Base-by-base conservation (phyloP, 1,140 invertebrate species). In the Archegozetes longisetosus region DNA sequence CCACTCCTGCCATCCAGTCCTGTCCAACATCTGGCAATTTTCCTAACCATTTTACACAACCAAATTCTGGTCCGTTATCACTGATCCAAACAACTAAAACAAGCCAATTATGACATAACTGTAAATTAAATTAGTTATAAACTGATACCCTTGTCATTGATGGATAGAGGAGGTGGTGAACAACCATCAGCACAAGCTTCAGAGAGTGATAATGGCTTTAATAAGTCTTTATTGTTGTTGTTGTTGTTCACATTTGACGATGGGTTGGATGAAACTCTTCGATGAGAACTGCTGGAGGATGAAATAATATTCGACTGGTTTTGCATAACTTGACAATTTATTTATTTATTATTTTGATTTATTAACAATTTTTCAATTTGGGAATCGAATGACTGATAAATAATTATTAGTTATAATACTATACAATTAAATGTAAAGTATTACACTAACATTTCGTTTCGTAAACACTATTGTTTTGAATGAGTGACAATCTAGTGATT, bases 21-120 rank as follows among this genome's bases (percentile, higher is more conserved):
- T 54, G 49, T n/a, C 72, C 69, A 20, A 73, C 70, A 62, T 76
- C 77, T 20, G 74, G 71, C 20, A 80, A 66, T 40, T 68, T 67
- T 1, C 79, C 79, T 49, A 80, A 72, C 78, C 78, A 81, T 62
- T 70, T 72, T 3, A 80, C 76, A 47, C 66, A 64, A 12, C 75
- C 78, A 61, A 68, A 66, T 64, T 78, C 74, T 3, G 72, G 72
- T 0, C 75, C 75, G 65, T 71, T 70, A 60, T 77, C 75, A 62
- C 73, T 73, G 0, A 76, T 66, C 79, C 79, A 80, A 13, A 79
- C 73, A 22, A 79, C 72, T 29, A n/a, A n/a, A n/a, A n/a, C n/a
- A n/a, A n/a, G n/a, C n/a, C n/a, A n/a, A n/a, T n/a, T n/a, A n/a
- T n/a, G n/a, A n/a, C n/a, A n/a, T n/a, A n/a, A n/a, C n/a, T n/a